These are phyloP conservation scores for Caenorhabditis auriculariae DNA, from an alignment of 2,888 invertebrate species.

Conservation along the genomic window DNA sequence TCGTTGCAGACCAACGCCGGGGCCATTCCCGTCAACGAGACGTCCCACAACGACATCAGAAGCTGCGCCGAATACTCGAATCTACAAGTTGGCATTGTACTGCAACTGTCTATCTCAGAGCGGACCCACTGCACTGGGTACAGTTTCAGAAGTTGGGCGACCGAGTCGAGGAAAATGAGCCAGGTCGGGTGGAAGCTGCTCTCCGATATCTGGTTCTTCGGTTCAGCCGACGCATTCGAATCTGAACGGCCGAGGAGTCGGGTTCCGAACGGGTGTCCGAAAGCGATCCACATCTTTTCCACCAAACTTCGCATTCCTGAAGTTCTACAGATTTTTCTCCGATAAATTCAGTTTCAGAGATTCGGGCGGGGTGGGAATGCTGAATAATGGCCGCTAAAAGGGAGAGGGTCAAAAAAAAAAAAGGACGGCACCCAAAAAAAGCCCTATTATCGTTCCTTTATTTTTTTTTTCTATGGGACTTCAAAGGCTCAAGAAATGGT, in stretches of 20 bases:
- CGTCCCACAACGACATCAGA: conserved; percentile 88
- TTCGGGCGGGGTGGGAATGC: conserved; percentile 18
- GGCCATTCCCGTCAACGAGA: conserved; percentile 82
- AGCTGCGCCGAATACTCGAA: conserved; percentile 92
- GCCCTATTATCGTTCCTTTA: no score
- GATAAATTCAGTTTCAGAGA: neutral
- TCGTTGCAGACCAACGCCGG: conserved; percentile 75
- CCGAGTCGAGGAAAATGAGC: conserved; percentile 86
- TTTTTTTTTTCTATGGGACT: no score
- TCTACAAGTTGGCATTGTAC: conserved; percentile 12
- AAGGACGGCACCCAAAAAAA: no score
- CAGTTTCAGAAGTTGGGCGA: conserved; percentile 86
- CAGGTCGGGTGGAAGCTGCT: conserved; percentile 76
- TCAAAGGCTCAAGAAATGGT: no score
- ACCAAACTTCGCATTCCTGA: conserved; percentile 14
- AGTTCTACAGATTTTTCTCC: neutral
- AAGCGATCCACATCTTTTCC: conserved; percentile 76
- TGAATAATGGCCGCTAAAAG: conserved; percentile 4
- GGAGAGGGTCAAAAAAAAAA: no score
- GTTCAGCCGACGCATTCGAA: conserved; percentile 1
- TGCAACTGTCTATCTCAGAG: neutral
- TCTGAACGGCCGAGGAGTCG: conserved; percentile 27
- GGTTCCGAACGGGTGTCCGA: conserved; percentile 49
- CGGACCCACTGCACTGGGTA: conserved; percentile 74
- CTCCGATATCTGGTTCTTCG: conserved; percentile 5